Percentiles rank a stretch among this genome's conserved stretches.
These are phyloP conservation scores for Hecatera dysodea DNA, from an alignment of 2,888 invertebrate species.

Conservation along the genomic window DNA sequence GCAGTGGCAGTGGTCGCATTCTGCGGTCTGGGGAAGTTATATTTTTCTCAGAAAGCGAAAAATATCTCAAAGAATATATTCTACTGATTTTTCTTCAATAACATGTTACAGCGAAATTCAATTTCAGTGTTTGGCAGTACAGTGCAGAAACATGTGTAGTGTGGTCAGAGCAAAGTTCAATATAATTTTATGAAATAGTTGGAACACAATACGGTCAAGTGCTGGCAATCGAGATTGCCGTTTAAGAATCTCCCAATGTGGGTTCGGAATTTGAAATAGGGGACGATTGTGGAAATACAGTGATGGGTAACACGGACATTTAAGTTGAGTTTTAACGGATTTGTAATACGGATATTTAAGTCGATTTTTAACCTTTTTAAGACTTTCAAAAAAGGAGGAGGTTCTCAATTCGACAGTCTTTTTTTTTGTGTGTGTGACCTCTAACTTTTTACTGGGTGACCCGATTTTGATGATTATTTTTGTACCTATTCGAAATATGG, in stretches of 20 bases:
- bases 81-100: slow-evolving; percentile 27
- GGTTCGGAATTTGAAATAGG: slow-evolving; percentile 67
- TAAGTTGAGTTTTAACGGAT: background rate
- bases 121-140: slow-evolving; percentile 33
- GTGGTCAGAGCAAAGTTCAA: slow-evolving; percentile 36
- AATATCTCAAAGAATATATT: slow-evolving; percentile 12
- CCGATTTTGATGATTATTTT: too few species aligned
- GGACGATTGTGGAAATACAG: slow-evolving; percentile 58
- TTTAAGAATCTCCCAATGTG: slow-evolving; percentile 70
- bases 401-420: too few species aligned
- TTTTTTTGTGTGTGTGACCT: too few species aligned
- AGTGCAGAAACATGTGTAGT: slow-evolving; percentile 14
- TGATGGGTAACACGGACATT: slow-evolving; percentile 6
- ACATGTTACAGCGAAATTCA: slow-evolving; percentile 34
- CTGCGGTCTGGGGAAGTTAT: background rate
- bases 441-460: too few species aligned
- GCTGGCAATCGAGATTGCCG: slow-evolving; percentile 59
- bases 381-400: too few species aligned
- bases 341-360: background rate
- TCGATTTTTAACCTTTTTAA: too few species aligned
- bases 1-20: background rate
- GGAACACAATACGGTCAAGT: slow-evolving; percentile 55
- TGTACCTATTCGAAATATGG: too few species aligned
- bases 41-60: slow-evolving; percentile 17
- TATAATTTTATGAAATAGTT: slow-evolving; percentile 57